Base-by-base conservation (phyloP, 2,888 invertebrate species). In the Nemoura dubitans region DNA sequence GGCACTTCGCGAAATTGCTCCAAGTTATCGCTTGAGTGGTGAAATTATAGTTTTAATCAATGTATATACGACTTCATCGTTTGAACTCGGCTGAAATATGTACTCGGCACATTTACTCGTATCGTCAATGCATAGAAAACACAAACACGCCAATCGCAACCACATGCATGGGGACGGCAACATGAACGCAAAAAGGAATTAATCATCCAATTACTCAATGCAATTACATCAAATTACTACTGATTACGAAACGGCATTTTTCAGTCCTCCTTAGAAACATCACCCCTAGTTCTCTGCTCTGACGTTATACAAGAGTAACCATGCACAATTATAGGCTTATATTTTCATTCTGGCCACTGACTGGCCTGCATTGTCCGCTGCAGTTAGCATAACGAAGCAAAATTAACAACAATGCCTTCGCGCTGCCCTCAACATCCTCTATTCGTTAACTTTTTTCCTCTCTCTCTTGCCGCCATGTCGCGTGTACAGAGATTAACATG, bases 401-500 rank as follows among this genome's bases (percentile, higher is more conserved):
- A 81, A 81, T n/a, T 81, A 81, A 81, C 30, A 81, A 81, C 81
- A 81, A 81, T 29, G 81, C 30, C 28, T 81, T 26, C 80, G 26
- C 80, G 27, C 28, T 30, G 81, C 81, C 81, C 81, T 81, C 81
- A 21, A 81, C 81, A 81, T 81, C 81, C 81, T 81, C 27, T 81
- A 7, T 59, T 30, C 81, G 81, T 81, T 30, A n/a, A 28, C 21
- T 81, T 29, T 30, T 81, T 26, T 26, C 80, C 80, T 80, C 36
- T 21, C 80, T 80, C 27, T 59, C 16, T 21, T 59, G 59, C 16
- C 21, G 59, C 59, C 59, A 1, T 59, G 59, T 59, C 59, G 59
- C 59, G 59, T 59, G 59, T 21, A 59, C 21, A 14, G 85, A 77
- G 86, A 86, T 88, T 87, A 76, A 88, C 87, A 86, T 87, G 88